These are phyloP conservation scores for Pipistrellus kuhlii DNA, from an alignment of 2,797 vertebrate genomes.

Conservation along the genomic window DNA sequence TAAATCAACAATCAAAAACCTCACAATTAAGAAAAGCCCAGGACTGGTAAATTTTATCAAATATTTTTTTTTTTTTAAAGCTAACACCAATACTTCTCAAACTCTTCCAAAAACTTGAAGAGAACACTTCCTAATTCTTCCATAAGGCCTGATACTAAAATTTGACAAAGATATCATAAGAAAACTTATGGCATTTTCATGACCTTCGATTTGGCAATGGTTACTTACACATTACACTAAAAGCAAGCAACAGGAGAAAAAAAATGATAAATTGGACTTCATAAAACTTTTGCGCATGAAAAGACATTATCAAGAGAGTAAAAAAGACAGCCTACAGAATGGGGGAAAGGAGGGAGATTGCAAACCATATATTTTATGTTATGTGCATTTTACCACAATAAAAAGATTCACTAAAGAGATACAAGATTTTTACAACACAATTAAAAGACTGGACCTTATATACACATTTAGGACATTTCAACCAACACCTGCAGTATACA, in stretches of 20 bases:
- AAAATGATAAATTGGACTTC: not conserved
- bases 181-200: not conserved
- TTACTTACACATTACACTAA: not conserved
- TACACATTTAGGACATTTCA: not conserved
- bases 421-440: not conserved
- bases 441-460: not conserved
- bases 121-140: not conserved
- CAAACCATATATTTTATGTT: not conserved
- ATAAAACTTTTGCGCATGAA: not conserved
- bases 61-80: too few relatives aligned
- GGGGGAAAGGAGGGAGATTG: not conserved
- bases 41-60: not conserved
- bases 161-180: not conserved
- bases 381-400: not conserved
- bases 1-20: not conserved
- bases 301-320: not conserved
- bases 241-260: not conserved
- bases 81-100: constrained; percentile 4
- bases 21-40: constrained; percentile 5
- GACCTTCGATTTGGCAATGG: not conserved
- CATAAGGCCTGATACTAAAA: not conserved
- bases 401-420: not conserved
- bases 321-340: not conserved
- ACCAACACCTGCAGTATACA: not conserved
- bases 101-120: not conserved